phyloP scores from a whole-genome alignment of 1,140 invertebrate genomes.

The Chironomus tepperi region DNA sequence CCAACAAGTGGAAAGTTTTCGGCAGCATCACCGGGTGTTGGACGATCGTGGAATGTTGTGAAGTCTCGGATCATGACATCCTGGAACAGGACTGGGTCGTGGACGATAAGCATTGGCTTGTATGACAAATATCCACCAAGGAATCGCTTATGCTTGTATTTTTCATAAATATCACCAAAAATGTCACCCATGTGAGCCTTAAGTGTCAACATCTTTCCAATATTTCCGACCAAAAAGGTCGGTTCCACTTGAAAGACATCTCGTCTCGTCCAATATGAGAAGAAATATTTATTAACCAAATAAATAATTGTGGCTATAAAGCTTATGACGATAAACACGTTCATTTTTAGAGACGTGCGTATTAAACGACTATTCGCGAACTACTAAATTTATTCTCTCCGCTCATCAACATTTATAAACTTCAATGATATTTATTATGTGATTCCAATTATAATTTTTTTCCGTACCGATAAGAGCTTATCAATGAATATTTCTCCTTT shows the following conservation, averaged over 20 bases:
- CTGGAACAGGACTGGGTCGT: slow-evolving; percentile 38
- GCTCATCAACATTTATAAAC: neutral
- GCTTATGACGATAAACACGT: neutral
- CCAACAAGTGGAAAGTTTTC: slow-evolving; percentile 30
- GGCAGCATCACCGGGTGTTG: slow-evolving; percentile 31
- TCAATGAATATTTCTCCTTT: slow-evolving; percentile 41
- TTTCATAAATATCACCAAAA: neutral
- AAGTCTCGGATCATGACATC: slow-evolving; percentile 40
- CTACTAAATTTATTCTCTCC: neutral
- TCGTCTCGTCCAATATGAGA: neutral
- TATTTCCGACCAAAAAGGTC: neutral
- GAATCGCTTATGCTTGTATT: neutral
- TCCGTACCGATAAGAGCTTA: neutral
- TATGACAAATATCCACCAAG: slow-evolving; percentile 33
- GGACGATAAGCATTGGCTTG: slow-evolving; percentile 34
- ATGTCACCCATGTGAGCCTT: neutral
- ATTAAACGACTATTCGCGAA: neutral
- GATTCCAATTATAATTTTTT: neutral
- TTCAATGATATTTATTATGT: neutral
- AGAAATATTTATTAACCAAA: slow-evolving; percentile 2
- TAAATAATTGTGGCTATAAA: neutral
- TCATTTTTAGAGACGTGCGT: neutral
- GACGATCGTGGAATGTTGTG: slow-evolving; percentile 36
- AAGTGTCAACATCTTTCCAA: neutral
- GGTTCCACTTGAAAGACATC: neutral